phyloP scores from a whole-genome alignment of 2,797 vertebrate species.

The Rhinichthys osculus region DNA sequence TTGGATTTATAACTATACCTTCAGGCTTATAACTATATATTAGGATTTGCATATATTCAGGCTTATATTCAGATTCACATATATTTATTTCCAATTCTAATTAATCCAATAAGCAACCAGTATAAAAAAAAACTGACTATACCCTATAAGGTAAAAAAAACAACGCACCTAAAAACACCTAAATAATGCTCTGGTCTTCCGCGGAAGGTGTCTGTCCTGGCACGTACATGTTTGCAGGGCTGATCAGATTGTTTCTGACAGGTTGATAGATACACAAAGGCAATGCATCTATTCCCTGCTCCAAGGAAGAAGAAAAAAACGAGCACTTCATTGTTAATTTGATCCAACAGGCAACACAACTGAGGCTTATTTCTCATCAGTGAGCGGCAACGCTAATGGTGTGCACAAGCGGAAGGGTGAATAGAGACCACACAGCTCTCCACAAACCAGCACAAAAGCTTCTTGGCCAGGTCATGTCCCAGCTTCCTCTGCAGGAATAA shows the following conservation, averaged over 20 bases:
- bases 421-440: slow-evolving; percentile 71
- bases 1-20: too few relatives aligned
- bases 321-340: slow-evolving; percentile 43
- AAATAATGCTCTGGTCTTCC: background rate
- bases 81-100: background rate
- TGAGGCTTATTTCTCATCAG: slow-evolving; percentile 64
- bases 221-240: slow-evolving; percentile 51
- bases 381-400: background rate
- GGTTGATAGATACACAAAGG: slow-evolving; percentile 64
- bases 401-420: slow-evolving; percentile 67
- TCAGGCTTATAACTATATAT: too few relatives aligned
- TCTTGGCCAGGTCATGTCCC: slow-evolving; percentile 62
- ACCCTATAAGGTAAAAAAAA: background rate
- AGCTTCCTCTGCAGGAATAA: slow-evolving; percentile 39
- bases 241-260: slow-evolving; percentile 71
- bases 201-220: slow-evolving; percentile 45
- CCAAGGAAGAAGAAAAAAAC: background rate
- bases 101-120: background rate
- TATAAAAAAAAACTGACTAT: background rate
- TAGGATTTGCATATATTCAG: background rate
- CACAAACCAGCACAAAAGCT: slow-evolving; percentile 73
- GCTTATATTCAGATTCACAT: background rate
- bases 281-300: slow-evolving; percentile 58
- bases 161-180: background rate
- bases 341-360: slow-evolving; percentile 56